Evolutionary conservation across 2,888 invertebrate species (phyloP).

Genomic region (Meteorus colon): DNA sequence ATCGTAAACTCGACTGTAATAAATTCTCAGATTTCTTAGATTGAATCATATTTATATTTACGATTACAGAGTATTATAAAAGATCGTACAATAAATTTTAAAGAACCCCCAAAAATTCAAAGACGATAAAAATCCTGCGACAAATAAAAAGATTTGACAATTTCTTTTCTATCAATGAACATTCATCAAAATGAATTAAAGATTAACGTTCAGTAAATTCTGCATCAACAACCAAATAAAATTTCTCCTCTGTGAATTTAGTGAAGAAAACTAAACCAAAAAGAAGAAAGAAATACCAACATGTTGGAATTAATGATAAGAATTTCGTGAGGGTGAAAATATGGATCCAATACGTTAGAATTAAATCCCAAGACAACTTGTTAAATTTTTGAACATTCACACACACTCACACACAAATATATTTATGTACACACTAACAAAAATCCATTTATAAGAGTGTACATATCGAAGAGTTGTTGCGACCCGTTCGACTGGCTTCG

Average conservation of each 20-base stretch:
- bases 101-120: too few relatives aligned
- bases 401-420: background rate
- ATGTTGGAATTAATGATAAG: background rate
- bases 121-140: too few relatives aligned
- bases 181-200: too few relatives aligned
- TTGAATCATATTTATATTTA: too few relatives aligned
- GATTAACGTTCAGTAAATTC: too few relatives aligned
- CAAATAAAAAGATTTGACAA: too few relatives aligned
- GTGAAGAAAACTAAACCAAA: background rate
- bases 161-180: too few relatives aligned
- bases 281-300: background rate
- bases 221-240: too few relatives aligned
- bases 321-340: background rate
- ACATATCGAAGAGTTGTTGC: constrained; percentile 10
- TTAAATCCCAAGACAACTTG: background rate
- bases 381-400: background rate
- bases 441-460: background rate
- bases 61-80: too few relatives aligned
- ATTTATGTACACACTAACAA: background rate
- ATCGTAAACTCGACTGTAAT: too few relatives aligned
- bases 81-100: too few relatives aligned
- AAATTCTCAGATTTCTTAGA: too few relatives aligned
- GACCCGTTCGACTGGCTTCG: constrained; percentile 37
- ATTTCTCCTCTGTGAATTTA: background rate
- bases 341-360: background rate